Evolutionary conservation across 2,888 invertebrate genomes (phyloP), one percentile per base, ranked within the genome.

Genomic region (Aproaerema taeniolella): DNA sequence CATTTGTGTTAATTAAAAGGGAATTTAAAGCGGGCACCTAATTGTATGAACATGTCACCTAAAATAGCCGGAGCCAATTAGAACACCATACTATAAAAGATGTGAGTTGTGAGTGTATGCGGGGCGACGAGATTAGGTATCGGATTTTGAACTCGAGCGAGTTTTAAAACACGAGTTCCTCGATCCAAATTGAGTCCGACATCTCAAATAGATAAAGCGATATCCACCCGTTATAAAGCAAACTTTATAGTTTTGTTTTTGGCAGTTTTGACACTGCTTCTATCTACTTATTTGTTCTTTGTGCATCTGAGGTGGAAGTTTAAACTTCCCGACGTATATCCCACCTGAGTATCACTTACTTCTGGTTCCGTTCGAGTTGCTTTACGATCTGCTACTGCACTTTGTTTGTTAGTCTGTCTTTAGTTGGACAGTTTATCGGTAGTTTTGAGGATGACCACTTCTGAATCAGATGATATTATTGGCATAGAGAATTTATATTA

Each of bases 241-340:
- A 85, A 86, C 77, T 87, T 87, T 87, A 87, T 87, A 82, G 87
- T 85, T 86, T 87, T 87, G 87, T 87, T 87, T 87, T 87, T 86
- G 83, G 78, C 83, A 85, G 83, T 86, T 86, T 76, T 81, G 85
- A 86, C 86, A 75, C 66, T 68, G 72, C 75, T 75, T 77, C 80
- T 76, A 73, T 82, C 80, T 81, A 79, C 78, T 82, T 83, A 83
- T 83, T 85, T 83, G 82, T 82, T 81, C 81, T 70, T 77, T 68
- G 65, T 75, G 78, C 78, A 76, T 76, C 72, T 64, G 73, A 62
- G 67, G 69, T 68, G 69, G 67, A 83, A 81, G 75, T 83, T 83
- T 78, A 79, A 82, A 82, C 78, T 82, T 80, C 52, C 54, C 60
- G 69, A 72, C 77, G 71, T 79, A 69, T 72, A 70, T 72, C 71